Evolutionary conservation across 2,113 vertebrate species (phyloP).

Genomic region (Colistium nudipinnis): DNA sequence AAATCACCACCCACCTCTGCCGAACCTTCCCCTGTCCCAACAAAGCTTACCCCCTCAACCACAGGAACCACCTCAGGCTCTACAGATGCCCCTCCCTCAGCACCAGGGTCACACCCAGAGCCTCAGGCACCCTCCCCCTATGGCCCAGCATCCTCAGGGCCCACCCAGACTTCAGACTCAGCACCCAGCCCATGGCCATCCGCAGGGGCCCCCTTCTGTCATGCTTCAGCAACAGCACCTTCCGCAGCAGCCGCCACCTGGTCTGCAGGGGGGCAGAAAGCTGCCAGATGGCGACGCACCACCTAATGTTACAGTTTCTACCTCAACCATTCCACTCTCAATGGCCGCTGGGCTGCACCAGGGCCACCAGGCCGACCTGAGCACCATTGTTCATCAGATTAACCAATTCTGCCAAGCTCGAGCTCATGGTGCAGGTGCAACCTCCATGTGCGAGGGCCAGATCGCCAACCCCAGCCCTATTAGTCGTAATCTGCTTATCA

Average conservation of each 20-base stretch:
- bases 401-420: slow-evolving; percentile 98
- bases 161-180: slow-evolving; percentile 78
- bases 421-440: slow-evolving; percentile 89
- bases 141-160: slow-evolving; percentile 79
- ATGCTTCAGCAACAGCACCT: slow-evolving; percentile 86
- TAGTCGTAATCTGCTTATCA: slow-evolving; percentile 97
- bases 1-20: slow-evolving; percentile 86
- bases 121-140: slow-evolving; percentile 77
- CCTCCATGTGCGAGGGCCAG: slow-evolving; percentile 98
- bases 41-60: slow-evolving; percentile 78
- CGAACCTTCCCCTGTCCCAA: slow-evolving; percentile 82
- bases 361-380: slow-evolving; percentile 92
- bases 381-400: slow-evolving; percentile 98
- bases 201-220: slow-evolving; percentile 78
- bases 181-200: slow-evolving; percentile 71
- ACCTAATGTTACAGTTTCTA: slow-evolving; percentile 99
- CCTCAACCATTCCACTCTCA: slow-evolving; percentile 99
- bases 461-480: slow-evolving; percentile 99
- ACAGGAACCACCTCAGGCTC: slow-evolving; percentile 77
- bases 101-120: slow-evolving; percentile 75
- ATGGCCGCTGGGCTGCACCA: slow-evolving; percentile 96
- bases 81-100: slow-evolving; percentile 74
- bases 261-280: slow-evolving; percentile 90
- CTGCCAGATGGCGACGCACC: slow-evolving; percentile 94
- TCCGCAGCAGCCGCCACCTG: slow-evolving; percentile 81